Evolutionary conservation across 2,888 invertebrate species (phyloP).

Genomic region (Tetranychus piercei): DNA sequence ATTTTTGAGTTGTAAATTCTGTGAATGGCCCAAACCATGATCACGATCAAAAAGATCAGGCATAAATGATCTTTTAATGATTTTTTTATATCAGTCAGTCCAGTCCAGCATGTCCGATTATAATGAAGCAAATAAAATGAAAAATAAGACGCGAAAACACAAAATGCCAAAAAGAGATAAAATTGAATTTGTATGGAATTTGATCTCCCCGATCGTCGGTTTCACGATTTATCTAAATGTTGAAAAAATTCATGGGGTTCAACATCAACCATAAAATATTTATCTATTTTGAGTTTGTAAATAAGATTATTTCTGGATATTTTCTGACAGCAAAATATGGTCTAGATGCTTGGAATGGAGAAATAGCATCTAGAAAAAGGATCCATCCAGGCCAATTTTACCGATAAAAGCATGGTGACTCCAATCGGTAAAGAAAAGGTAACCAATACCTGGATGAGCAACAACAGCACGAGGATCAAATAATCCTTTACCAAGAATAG

Average conservation of each 20-base stretch:
- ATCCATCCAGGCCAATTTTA: conserved; percentile 89
- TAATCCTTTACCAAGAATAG: conserved; percentile 57
- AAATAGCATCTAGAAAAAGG: conserved; percentile 47
- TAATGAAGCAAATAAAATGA: not conserved
- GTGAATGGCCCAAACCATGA: conserved; percentile 64
- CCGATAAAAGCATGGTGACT: conserved; percentile 72
- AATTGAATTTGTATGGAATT: not conserved
- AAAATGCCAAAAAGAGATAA: conserved; percentile 39
- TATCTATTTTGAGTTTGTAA: too few species aligned
- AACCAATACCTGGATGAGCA: conserved; percentile 78
- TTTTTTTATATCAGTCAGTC: conserved; percentile 77
- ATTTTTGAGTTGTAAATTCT: conserved; percentile 58
- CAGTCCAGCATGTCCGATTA: conserved; percentile 60
- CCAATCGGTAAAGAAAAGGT: conserved; percentile 87
- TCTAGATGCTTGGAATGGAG: conserved; percentile 40
- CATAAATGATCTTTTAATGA: conserved; percentile 77
- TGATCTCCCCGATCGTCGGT: conserved; percentile 32
- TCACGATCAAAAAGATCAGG: conserved; percentile 39
- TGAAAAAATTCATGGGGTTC: conserved; percentile 28
- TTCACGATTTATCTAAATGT: not conserved
- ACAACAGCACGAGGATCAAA: conserved; percentile 84
- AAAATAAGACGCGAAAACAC: conserved; percentile 23
- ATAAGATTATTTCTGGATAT: conserved; percentile 37
- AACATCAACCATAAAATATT: conserved; percentile 35
- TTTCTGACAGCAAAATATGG: conserved; percentile 76